Evolutionary conservation across 2,113 vertebrate genomes (phyloP).

Genomic region (Orycteropus afer): DNA sequence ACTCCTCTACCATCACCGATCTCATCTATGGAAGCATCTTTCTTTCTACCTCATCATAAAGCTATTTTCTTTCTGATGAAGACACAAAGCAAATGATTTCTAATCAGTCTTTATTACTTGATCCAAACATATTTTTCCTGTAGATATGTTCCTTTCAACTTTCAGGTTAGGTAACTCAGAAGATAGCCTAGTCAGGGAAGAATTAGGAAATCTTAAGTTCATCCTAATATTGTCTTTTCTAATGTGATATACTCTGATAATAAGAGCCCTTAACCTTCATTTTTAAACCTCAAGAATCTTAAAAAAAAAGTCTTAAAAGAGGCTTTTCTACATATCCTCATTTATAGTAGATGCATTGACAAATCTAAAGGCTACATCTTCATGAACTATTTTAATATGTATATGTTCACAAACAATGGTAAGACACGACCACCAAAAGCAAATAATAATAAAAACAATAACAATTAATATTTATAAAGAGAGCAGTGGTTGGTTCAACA

Average conservation of each 20-base stretch:
- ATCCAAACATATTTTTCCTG: background rate
- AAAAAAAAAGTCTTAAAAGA: too few relatives aligned
- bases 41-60: background rate
- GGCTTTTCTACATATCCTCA: background rate
- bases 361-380: background rate
- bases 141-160: fast-evolving
- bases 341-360: too few relatives aligned
- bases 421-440: too few relatives aligned
- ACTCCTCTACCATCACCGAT: background rate
- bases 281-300: background rate
- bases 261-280: fast-evolving
- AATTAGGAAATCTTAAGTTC: fast-evolving
- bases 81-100: background rate
- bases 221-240: background rate
- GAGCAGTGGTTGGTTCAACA: background rate
- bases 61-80: background rate
- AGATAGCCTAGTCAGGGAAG: background rate
- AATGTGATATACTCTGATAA: fast-evolving
- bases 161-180: background rate
- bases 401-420: background rate
- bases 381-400: background rate
- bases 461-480: fast-evolving
- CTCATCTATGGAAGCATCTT: background rate
- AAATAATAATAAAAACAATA: background rate
- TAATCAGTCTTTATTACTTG: background rate